A percentile compares a stretch with the other conserved stretches of the same genome.
Conservation (phyloP, 2,797 vertebrate genomes). For the Tangara arthus region DNA sequence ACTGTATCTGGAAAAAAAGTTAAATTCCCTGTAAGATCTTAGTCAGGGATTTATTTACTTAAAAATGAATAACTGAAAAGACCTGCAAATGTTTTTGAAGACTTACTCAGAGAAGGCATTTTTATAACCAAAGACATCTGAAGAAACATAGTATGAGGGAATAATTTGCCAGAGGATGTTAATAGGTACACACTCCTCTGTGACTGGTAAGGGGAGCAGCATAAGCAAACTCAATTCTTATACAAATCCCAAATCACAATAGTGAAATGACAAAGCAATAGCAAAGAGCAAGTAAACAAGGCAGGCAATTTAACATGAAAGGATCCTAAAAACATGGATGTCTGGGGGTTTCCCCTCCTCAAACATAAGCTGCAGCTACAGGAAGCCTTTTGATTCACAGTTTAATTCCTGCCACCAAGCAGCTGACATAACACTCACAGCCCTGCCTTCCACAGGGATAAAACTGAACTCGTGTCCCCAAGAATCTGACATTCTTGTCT, state of each 20-base stretch:
- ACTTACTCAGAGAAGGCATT: neutral
- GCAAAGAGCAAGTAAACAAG: neutral
- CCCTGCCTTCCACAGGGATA: neutral
- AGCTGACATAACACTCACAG: neutral
- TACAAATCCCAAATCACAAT: neutral
- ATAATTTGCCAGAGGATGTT: neutral
- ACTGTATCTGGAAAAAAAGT: constrained; percentile 82
- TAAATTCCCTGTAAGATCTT: neutral
- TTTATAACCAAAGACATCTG: neutral
- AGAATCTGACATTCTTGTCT: neutral
- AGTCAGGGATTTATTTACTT: neutral
- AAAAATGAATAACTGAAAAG: neutral
- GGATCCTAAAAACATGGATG: neutral
- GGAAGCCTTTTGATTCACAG: neutral
- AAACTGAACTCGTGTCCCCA: neutral
- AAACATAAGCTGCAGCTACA: neutral
- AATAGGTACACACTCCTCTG: neutral
- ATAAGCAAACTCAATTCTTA: neutral
- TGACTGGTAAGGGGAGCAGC: neutral
- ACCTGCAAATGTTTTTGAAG: neutral
- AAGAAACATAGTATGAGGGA: neutral
- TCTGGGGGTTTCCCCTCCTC: neutral
- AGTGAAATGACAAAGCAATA: neutral
- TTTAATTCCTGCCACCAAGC: neutral
- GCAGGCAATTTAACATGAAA: neutral